Base-by-base conservation (phyloP, 2,888 invertebrate species). In the Drosophila melanosoma region DNA sequence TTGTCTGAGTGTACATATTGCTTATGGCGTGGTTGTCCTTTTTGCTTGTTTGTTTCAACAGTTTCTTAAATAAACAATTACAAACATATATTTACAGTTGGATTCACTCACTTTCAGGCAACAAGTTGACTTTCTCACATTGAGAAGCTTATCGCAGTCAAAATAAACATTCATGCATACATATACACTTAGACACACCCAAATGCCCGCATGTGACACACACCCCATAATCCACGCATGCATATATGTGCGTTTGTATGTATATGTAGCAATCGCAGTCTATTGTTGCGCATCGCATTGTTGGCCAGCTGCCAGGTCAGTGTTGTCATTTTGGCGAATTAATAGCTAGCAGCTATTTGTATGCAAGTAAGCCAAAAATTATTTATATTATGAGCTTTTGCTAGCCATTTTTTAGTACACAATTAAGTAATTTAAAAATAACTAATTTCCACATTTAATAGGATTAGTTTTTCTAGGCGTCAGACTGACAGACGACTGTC, bases 231-330 rank as follows among this genome's bases (percentile, higher is more conserved):
- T 69, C 48, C 51, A 40, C 40, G 29, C 20, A 36, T 33, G 23
- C 32, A 42, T 29, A 49, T 32, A 26, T 20, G 10, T 15, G 29
- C 35, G 12, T 36, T 20, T 51, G 8, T 17, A 6, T 51, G 15
- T 2, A 15, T 20, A 49, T 69, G 52, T 74, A 65, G 56, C 67
- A 69, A 71, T 74, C 71, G 67, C 40, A 51, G 63, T 69, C 57
- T 75, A 78, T 81, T 81, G 78, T 69, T 80, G 80, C 77, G 81
- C 78, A 77, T 71, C 61, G 70, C 56, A 66, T 62, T 65, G 56
- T 72, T 82, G 82, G 82, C 80, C 48, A 20, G 48, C 23, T 69
- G 82, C 82, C 82, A 80, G 64, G 23, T 64, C 61, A 68, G 60
- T n/a, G n/a, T 29, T 56, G 56, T 7, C 26, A 29, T 38, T 56